A percentile compares a stretch with the other conserved stretches of the same genome.
Evolutionary conservation across 2,888 invertebrate species (phyloP).

Genomic region (Drosophila histrio): DNA sequence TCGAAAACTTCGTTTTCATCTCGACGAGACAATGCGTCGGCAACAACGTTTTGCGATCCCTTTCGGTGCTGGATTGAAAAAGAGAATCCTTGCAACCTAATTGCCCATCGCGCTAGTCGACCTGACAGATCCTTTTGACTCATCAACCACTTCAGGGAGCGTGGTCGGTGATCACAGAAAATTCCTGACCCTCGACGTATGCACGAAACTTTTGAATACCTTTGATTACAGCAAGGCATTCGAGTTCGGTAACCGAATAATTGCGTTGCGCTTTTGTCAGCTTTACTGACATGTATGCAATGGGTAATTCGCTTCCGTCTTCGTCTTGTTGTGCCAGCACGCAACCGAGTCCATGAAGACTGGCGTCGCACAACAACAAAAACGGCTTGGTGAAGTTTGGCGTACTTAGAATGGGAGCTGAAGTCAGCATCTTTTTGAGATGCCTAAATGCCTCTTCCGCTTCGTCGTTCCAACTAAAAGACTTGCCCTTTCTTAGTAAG

Average conservation of each 20-base stretch:
- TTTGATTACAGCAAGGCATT: neutral
- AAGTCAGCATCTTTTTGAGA: neutral
- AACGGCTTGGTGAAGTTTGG: neutral
- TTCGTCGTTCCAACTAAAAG: neutral
- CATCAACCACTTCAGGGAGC: too few species aligned
- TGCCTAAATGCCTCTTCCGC: neutral
- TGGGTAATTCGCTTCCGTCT: neutral
- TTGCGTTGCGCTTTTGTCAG: neutral
- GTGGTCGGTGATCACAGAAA: too few species aligned
- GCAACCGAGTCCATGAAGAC: neutral
- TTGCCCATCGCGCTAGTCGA: too few species aligned
- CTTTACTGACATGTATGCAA: neutral
- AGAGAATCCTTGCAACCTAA: too few species aligned
- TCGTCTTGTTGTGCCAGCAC: neutral
- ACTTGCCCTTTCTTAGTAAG: neutral
- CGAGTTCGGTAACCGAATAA: neutral
- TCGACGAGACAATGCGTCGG: too few species aligned
- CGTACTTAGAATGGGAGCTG: neutral
- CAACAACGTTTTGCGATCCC: too few species aligned
- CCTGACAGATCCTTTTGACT: too few species aligned
- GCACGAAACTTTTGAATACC: neutral
- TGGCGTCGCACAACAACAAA: neutral
- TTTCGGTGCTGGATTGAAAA: too few species aligned
- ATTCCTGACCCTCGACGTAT: neutral
- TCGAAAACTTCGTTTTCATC: too few species aligned